phyloP scores from a whole-genome alignment of 2,888 invertebrate genomes.

The Reticulitermes lucifugus region DNA sequence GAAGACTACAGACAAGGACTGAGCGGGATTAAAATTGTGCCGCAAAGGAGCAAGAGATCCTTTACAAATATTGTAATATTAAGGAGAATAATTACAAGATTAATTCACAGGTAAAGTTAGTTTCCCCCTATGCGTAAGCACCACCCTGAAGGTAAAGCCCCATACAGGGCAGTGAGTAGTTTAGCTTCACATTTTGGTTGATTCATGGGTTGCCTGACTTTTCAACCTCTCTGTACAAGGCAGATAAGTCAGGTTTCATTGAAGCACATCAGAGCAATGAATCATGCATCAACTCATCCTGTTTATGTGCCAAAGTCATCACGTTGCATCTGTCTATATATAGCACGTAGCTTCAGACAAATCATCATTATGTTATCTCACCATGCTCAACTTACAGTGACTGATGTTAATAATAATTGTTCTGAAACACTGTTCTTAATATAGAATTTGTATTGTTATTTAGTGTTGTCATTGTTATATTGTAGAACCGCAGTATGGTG shows the following conservation, averaged over 20 bases:
- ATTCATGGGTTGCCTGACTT: too few relatives aligned
- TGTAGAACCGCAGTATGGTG: background rate
- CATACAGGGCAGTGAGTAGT: too few relatives aligned
- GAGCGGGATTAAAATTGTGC: too few relatives aligned
- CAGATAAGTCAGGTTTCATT: background rate
- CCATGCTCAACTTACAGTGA: slow-evolving; percentile 40
- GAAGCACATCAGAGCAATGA: slow-evolving; percentile 4
- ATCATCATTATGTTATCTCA: slow-evolving; percentile 29
- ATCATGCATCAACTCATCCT: slow-evolving; percentile 4
- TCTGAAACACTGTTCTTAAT: slow-evolving; percentile 22
- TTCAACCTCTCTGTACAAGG: too few relatives aligned
- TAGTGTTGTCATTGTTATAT: slow-evolving; percentile 5
- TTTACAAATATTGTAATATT: too few relatives aligned
- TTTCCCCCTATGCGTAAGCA: too few relatives aligned
- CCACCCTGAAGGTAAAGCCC: too few relatives aligned
- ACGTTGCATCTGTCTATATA: slow-evolving; percentile 15
- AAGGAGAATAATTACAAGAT: too few relatives aligned
- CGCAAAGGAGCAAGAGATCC: too few relatives aligned
- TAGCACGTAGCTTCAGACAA: slow-evolving; percentile 28
- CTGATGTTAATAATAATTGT: slow-evolving; percentile 25
- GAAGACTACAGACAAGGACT: too few relatives aligned
- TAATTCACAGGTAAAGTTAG: too few relatives aligned
- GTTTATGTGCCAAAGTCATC: slow-evolving; percentile 19
- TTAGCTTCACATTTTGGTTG: too few relatives aligned
- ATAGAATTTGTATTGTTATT: slow-evolving; percentile 23